Percentiles rank a stretch among this genome's conserved stretches.
Evolutionary conservation across 2,888 invertebrate species (phyloP).

Genomic region (Harpagoxenus sublaevis): DNA sequence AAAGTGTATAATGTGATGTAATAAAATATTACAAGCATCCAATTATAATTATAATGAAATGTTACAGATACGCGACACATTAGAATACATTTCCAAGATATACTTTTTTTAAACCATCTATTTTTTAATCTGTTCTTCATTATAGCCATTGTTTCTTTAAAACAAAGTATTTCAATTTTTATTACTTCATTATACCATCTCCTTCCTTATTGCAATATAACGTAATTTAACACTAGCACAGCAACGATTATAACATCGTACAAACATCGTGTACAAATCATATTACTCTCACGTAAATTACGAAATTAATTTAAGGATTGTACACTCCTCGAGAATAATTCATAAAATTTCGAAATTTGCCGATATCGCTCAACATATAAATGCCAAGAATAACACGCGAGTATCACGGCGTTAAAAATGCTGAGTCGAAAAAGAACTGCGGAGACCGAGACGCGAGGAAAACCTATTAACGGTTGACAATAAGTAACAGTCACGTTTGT

Average conservation of each 20-base stretch:
- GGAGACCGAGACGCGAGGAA: constrained; percentile 45
- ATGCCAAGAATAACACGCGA: constrained; percentile 4
- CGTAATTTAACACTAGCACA: neutral
- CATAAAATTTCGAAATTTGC: neutral
- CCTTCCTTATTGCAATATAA: neutral
- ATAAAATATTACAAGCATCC: neutral
- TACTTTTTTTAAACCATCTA: neutral
- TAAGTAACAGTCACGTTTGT: constrained; percentile 51
- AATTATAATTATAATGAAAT: neutral
- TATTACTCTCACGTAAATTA: neutral
- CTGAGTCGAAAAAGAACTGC: constrained; percentile 59
- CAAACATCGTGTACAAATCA: constrained; percentile 1
- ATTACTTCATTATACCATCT: neutral
- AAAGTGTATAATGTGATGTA: neutral
- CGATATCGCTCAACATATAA: neutral
- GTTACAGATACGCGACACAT: neutral
- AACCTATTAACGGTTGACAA: constrained; percentile 56
- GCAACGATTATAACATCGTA: neutral
- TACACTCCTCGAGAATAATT: neutral
- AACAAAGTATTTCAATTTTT: neutral
- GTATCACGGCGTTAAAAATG: constrained; percentile 43
- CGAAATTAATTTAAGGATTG: neutral
- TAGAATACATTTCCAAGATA: neutral
- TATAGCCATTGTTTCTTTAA: neutral
- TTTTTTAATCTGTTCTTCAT: neutral